Base-by-base conservation (phyloP, 2,888 invertebrate species). In the Patella pellucida region DNA sequence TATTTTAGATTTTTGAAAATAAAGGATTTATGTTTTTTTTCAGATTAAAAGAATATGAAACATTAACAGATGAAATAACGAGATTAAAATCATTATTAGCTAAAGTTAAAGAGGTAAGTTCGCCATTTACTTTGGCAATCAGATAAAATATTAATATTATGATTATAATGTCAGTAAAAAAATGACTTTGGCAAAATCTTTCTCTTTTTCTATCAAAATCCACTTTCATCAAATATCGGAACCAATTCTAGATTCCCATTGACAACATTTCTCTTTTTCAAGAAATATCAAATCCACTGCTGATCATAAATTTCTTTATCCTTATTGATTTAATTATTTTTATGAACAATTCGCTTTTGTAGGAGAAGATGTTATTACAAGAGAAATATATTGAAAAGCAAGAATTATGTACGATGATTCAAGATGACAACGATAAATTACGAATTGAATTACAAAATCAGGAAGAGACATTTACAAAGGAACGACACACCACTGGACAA, bases 41-140 rank as follows among this genome's bases (percentile, higher is more conserved):
- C 31, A 50, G 51, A 31, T 27, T 72, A 9, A 91, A 93, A 72
- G 95, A 95, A 89, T 93, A 94, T 79, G 92, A 93, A 67, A 92
- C 92, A 79, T 89, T 94, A 78, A 93, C 94, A 83, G 94, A 94
- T 78, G 95, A 95, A 90, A 92, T 93, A n/a, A 90, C 92, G 70
- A 92, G 95, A 79, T 92, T 94, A 83, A 93, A 94, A 71, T 91
- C 92, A 23, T 93, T 94, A 84, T 88, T 94, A 79, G 95, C 95
- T 81, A 93, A 94, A 86, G 91, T 94, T 76, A 79, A 85, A 82
- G 83, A 83, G 78, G 89, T 89, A 82, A 81, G 77, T 78, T 19
- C 23, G n/a, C n/a, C n/a, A n/a, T n/a, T n/a, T n/a, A n/a, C n/a
- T n/a, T n/a, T n/a, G n/a, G n/a, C n/a, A n/a, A n/a, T n/a, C n/a